Conservation (phyloP, 2,797 vertebrate genomes). For the Falco biarmicus region DNA sequence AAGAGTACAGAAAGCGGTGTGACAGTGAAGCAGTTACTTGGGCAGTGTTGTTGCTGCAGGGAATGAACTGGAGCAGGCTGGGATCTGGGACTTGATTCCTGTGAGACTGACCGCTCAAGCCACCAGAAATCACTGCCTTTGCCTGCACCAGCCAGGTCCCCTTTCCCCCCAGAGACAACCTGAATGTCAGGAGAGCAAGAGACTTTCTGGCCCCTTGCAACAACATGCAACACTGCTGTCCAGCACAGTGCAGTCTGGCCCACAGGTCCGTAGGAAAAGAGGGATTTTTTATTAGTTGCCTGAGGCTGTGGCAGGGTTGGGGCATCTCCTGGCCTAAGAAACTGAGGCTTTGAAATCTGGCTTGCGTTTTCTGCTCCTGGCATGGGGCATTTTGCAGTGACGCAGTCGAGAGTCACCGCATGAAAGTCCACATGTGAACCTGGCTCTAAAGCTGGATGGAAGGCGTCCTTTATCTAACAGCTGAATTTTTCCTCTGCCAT, state of each 20-base stretch:
- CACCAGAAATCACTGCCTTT: not conserved
- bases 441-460: not conserved
- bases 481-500: not conserved
- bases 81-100: not conserved
- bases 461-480: not conserved
- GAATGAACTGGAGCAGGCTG: not conserved
- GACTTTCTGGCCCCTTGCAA: not conserved
- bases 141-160: not conserved
- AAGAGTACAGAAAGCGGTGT: not conserved
- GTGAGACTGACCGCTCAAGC: rapidly evolving
- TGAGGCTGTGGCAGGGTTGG: not conserved
- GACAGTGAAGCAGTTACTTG: not conserved
- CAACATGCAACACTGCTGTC: rapidly evolving
- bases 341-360: not conserved
- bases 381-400: not conserved
- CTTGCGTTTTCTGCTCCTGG: not conserved
- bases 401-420: not conserved
- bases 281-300: not conserved
- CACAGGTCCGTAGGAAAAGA: not conserved
- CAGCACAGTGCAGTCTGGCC: not conserved
- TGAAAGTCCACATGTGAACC: not conserved
- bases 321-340: not conserved
- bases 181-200: not conserved
- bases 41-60: not conserved
- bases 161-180: not conserved